Evolutionary conservation across 2,888 invertebrate species (phyloP).

Genomic region (Pyrrhosoma nymphula): DNA sequence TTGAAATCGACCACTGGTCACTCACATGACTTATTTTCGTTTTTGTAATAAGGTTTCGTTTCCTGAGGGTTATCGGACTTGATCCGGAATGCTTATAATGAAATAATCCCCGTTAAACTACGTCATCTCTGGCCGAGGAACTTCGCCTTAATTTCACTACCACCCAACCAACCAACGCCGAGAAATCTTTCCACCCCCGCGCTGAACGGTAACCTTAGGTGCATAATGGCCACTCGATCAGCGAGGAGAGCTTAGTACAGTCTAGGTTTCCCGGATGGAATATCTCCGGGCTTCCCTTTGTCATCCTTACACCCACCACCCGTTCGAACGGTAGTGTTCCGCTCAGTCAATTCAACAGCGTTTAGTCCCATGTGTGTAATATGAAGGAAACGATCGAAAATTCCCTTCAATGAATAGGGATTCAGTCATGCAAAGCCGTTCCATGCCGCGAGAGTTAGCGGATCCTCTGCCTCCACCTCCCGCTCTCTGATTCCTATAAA

Average conservation of each 20-base stretch:
- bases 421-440: slow-evolving; percentile 36
- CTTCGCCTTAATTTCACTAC: neutral
- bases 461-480: neutral
- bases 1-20: too few relatives aligned
- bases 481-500: neutral
- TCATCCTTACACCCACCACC: neutral
- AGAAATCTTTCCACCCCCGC: neutral
- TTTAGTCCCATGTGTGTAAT: slow-evolving; percentile 6
- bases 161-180: neutral
- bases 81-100: neutral
- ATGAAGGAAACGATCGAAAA: slow-evolving; percentile 16
- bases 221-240: neutral
- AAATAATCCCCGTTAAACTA: neutral
- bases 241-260: neutral
- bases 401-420: slow-evolving; percentile 20
- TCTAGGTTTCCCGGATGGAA: neutral
- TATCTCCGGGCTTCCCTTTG: neutral
- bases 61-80: neutral
- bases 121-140: neutral
- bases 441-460: slow-evolving; percentile 6
- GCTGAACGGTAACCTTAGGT: neutral
- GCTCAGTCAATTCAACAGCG: neutral
- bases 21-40: too few relatives aligned
- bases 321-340: neutral
- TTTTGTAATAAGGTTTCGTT: neutral